Percentiles rank a stretch among this genome's conserved stretches.
phyloP scores from a whole-genome alignment of 2,113 vertebrate genomes.

The Anser cygnoides region DNA sequence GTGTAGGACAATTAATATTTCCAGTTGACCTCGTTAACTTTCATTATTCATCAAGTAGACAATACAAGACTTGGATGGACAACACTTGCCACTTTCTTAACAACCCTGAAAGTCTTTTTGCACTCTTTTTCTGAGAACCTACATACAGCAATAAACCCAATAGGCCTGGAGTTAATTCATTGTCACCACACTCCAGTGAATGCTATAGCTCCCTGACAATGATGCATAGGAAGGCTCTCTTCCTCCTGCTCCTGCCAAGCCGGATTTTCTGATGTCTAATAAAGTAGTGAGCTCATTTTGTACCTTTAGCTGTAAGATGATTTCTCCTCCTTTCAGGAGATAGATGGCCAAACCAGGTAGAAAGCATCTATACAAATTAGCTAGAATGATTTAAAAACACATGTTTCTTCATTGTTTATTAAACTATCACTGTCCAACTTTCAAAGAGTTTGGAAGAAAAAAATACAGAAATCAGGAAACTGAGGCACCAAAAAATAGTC shows the following conservation, averaged over 20 bases:
- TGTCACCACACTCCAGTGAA: neutral
- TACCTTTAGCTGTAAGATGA: neutral
- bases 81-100: neutral
- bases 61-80: neutral
- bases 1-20: constrained; percentile 1
- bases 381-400: too few species aligned
- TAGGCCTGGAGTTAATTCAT: constrained; percentile 28
- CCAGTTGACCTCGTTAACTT: constrained; percentile 21
- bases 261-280: constrained; percentile 33
- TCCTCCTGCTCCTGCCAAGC: constrained; percentile 13
- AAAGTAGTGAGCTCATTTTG: neutral
- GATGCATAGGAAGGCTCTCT: constrained; percentile 21
- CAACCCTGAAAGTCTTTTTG: neutral
- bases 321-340: neutral
- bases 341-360: neutral
- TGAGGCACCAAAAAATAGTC: neutral
- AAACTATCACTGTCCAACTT: neutral
- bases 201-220: constrained; percentile 35
- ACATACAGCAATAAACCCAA: neutral
- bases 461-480: neutral
- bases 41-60: neutral
- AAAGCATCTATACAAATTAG: neutral
- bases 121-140: neutral
- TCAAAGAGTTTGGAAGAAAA: neutral
- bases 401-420: too few species aligned